These are phyloP conservation scores for Cynopterus brachyotis DNA, from an alignment of 2,113 vertebrate genomes.

Conservation along the genomic window DNA sequence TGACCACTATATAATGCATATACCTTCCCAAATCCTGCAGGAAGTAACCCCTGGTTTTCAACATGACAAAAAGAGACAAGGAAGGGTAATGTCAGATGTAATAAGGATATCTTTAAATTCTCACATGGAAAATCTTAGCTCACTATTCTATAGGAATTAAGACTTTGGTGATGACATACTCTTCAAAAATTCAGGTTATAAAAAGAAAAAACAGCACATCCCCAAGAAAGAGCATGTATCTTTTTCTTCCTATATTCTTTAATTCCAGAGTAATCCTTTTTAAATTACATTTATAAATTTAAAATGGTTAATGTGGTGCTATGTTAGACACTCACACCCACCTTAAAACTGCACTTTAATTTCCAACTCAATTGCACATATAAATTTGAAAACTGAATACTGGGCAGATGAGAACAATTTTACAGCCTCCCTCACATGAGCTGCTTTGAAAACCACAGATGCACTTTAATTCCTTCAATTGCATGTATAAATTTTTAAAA, in stretches of 20 bases:
- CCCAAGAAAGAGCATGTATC: slow-evolving; percentile 12
- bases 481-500: slow-evolving; percentile 79
- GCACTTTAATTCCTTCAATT: slow-evolving; percentile 74
- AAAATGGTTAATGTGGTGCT: slow-evolving; percentile 76
- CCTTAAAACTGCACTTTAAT: slow-evolving; percentile 78
- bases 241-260: slow-evolving; percentile 45
- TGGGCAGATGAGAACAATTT: slow-evolving; percentile 54
- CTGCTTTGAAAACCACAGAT: slow-evolving; percentile 74
- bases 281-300: slow-evolving; percentile 85
- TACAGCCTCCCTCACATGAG: slow-evolving; percentile 65
- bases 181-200: slow-evolving; percentile 34
- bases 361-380: slow-evolving; percentile 68
- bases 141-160: background rate
- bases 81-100: background rate
- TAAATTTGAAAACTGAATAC: slow-evolving; percentile 63
- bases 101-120: background rate
- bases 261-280: slow-evolving; percentile 68
- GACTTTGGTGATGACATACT: background rate
- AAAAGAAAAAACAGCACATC: background rate
- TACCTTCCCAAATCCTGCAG: background rate
- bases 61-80: background rate
- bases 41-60: background rate
- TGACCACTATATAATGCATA: accelerated
- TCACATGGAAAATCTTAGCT: background rate
- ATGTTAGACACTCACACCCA: slow-evolving; percentile 71